Evolutionary conservation across 1,140 invertebrate genomes (phyloP).

Genomic region (Fopius arisanus): DNA sequence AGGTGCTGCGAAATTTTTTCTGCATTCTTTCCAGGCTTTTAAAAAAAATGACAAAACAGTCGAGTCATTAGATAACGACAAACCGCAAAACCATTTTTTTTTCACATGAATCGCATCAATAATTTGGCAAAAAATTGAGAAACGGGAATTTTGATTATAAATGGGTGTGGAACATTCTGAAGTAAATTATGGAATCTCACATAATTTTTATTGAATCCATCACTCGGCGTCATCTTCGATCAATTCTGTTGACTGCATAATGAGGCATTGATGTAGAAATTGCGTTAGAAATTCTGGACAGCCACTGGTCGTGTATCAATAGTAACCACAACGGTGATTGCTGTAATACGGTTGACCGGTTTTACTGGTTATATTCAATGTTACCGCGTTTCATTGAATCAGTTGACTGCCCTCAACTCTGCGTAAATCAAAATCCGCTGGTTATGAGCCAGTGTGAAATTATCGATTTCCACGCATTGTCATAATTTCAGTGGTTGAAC

Average conservation of each 20-base stretch:
- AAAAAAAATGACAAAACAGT: no score
- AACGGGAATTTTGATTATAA: no score
- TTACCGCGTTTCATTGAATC: constrained; percentile 13
- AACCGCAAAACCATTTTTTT: no score
- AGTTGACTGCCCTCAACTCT: neutral
- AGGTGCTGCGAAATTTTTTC: no score
- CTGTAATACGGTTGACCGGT: constrained; percentile 7
- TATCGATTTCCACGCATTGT: neutral
- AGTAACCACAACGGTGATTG: constrained; percentile 22
- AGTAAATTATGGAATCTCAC: no score
- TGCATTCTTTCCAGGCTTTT: no score
- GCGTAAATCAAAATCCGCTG: constrained; percentile 1
- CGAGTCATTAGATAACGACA: no score
- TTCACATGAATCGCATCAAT: no score
- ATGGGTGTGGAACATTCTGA: no score
- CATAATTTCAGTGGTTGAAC: neutral
- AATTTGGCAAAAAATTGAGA: no score
- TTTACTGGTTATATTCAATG: neutral
- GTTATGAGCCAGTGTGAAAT: neutral
- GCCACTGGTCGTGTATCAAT: neutral
- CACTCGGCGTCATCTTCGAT: no score
- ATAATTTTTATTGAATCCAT: no score
- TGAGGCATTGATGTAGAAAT: constrained; percentile 8
- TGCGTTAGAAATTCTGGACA: neutral
- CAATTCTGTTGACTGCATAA: neutral